phyloP scores from a whole-genome alignment of 2,113 vertebrate genomes.

The Larimichthys crocea region DNA sequence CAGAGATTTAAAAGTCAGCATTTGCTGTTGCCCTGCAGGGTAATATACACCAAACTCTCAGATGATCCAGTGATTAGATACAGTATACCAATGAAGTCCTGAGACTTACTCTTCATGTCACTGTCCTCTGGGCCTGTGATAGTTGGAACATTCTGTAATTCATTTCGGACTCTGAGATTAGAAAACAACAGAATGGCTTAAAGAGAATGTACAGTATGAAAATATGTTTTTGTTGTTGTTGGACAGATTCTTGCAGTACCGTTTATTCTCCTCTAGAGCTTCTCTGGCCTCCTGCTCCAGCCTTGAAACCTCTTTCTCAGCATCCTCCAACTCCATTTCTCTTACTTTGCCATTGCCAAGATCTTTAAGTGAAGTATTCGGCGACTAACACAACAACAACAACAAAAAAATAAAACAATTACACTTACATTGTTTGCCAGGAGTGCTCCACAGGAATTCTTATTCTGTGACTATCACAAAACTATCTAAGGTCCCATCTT shows the following conservation, averaged over 20 bases:
- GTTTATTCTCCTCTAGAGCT: constrained; percentile 74
- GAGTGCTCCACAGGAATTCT: not conserved
- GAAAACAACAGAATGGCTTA: constrained; percentile 28
- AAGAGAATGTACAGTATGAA: not conserved
- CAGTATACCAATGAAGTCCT: constrained; percentile 20
- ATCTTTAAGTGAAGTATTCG: constrained; percentile 2
- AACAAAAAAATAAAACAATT: constrained; percentile 5
- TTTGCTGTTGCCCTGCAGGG: constrained; percentile 31
- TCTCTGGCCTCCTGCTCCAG: constrained; percentile 58
- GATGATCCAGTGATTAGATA: constrained; percentile 18
- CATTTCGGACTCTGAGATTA: constrained; percentile 67
- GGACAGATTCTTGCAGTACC: constrained; percentile 46
- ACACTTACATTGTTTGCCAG: not conserved
- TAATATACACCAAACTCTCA: not conserved
- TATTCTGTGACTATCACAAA: not conserved
- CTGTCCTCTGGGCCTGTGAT: constrained; percentile 19
- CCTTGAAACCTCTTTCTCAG: constrained; percentile 56
- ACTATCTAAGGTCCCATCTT: not conserved
- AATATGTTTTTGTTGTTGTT: not conserved
- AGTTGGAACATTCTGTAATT: constrained; percentile 65
- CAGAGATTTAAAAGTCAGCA: constrained; percentile 29
- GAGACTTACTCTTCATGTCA: constrained; percentile 44
- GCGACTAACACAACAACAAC: constrained; percentile 35
- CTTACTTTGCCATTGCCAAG: constrained; percentile 28
- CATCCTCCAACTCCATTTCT: constrained; percentile 52